Evolutionary conservation across 30 jellyfish, hydroid and myxozoan species (phyloP).

Genomic region (Cassiopea andromeda): DNA sequence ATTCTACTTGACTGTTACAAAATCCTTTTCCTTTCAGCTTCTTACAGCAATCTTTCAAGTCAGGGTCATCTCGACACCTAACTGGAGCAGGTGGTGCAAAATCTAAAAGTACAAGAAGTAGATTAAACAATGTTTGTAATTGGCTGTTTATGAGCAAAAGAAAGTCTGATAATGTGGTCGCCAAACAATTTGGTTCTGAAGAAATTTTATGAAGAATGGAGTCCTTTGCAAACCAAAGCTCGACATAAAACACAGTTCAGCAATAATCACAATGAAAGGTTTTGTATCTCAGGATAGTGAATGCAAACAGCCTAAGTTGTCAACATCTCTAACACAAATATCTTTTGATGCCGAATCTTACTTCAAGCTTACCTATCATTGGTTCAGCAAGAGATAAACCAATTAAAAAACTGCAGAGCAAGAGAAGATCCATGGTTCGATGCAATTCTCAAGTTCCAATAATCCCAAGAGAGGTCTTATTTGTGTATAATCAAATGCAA

Average conservation of each 20-base stretch:
- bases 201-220: too few relatives aligned
- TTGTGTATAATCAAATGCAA: background rate
- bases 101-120: constrained; percentile 23
- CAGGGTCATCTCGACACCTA: constrained; percentile 68
- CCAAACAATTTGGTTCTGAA: too few relatives aligned
- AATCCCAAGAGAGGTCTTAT: background rate
- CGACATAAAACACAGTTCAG: too few relatives aligned
- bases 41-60: constrained; percentile 29
- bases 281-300: too few relatives aligned
- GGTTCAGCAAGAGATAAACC: background rate
- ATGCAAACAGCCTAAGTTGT: too few relatives aligned
- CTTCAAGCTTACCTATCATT: background rate
- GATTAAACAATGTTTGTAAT: too few relatives aligned
- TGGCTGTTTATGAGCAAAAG: too few relatives aligned
- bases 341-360: background rate
- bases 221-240: too few relatives aligned
- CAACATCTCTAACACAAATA: too few relatives aligned
- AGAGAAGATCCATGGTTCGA: background rate
- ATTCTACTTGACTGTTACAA: constrained; percentile 56
- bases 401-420: background rate
- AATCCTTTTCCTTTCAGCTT: constrained; percentile 49
- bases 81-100: constrained; percentile 77
- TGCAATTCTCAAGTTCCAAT: background rate
- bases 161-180: too few relatives aligned
- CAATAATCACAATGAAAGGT: too few relatives aligned